Evolutionary conservation across 2,888 invertebrate species (phyloP), one percentile per base, ranked within the genome.

Genomic region (Pharmacophagus antenor): DNA sequence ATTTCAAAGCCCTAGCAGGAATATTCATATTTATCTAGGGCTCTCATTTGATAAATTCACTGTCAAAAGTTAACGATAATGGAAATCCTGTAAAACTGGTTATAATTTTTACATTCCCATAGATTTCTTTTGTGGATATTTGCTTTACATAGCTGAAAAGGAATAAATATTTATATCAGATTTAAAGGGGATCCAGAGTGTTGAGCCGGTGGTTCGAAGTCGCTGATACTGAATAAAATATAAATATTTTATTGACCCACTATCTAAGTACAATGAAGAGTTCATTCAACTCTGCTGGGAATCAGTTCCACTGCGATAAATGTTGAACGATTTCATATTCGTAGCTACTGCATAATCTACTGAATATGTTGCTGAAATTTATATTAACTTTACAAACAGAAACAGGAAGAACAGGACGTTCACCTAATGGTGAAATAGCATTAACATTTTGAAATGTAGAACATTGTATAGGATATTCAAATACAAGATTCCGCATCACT

Each of bases 51-150:
- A 65, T 58, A 62, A 59, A 63, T 56, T 58, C 53, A 54, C 56
- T 23, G 62, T 65, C 48, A 58, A 63, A 62, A 56, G 58, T 52
- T 56, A 46, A 31, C 51, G 47, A 46, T 50, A 42, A 42, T 44
- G 31, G 46, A 12, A 57, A 59, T 61, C 63, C 54, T 49, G 62
- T 61, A 18, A 23, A 61, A 62, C 65, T 54, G 56, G 65, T 62
- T 58, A 60, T 56, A 49, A 50, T 62, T 54, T 66, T 63, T 52
- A 3, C n/a, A 27, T 55, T 56, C 55, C 18, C 15, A 1, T 7
- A 42, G 25, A 27, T 27, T 20, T 52, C 27, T 15, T 56, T 54
- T 42, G 53, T 22, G 18, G 4, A 42, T 49, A 27, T 25, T 55
- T 23, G 46, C 53, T 48, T 58, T 44, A n/a, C 31, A 56, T 53